Conservation (phyloP, 2,797 vertebrate genomes). For the Champsocephalus esox region DNA sequence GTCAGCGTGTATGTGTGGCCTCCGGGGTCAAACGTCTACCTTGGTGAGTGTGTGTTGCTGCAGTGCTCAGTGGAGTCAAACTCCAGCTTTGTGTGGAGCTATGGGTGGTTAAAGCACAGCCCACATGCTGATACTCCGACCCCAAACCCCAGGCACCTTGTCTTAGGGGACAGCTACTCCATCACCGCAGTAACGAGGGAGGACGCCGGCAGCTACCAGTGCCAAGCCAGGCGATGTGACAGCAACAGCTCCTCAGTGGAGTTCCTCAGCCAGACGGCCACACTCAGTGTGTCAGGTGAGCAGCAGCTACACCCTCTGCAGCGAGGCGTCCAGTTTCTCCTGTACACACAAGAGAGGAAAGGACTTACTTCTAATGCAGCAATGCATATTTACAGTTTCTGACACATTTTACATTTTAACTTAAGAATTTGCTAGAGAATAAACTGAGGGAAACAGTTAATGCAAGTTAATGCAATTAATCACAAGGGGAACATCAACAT, state of each 20-base stretch:
- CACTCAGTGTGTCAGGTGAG: slow-evolving; percentile 74
- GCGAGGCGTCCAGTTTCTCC: neutral
- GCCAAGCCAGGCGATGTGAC: slow-evolving; percentile 46
- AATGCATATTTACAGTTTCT: too few species aligned
- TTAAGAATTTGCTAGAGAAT: too few species aligned
- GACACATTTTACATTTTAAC: too few species aligned
- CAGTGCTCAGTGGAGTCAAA: slow-evolving; percentile 53
- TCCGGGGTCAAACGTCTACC: slow-evolving; percentile 60
- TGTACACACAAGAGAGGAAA: too few species aligned
- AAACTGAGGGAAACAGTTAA: neutral
- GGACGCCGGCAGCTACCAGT: slow-evolving; percentile 65
- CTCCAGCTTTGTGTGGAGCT: slow-evolving; percentile 38
- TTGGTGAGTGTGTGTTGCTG: slow-evolving; percentile 66
- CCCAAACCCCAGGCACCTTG: slow-evolving; percentile 49
- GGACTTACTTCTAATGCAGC: too few species aligned
- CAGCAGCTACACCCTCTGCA: slow-evolving; percentile 11
- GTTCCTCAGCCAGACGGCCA: slow-evolving; percentile 23
- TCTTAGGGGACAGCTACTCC: slow-evolving; percentile 62
- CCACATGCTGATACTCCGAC: neutral
- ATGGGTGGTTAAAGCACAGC: slow-evolving; percentile 57
- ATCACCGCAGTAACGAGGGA: slow-evolving; percentile 61
- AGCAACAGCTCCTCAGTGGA: slow-evolving; percentile 24
- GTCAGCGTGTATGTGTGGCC: slow-evolving; percentile 64
- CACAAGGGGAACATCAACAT: neutral
- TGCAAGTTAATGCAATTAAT: neutral